Evolutionary conservation across 2,797 vertebrate genomes (phyloP), one percentile per base, ranked within the genome.

Genomic region (Alauda arvensis): DNA sequence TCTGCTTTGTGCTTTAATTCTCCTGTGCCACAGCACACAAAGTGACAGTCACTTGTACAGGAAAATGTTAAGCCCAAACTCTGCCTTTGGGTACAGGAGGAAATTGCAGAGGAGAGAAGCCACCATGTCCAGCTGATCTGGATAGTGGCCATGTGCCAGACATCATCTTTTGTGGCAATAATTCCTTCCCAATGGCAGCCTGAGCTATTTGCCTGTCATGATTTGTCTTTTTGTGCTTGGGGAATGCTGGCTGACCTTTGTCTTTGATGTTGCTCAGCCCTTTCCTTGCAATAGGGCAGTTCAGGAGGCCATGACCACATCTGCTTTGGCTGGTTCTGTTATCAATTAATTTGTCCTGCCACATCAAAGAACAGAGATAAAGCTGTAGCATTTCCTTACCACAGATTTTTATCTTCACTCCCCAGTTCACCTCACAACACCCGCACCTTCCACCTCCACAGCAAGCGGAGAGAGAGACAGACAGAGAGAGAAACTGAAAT

Each of bases 311-410:
- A 82, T 68, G 91, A 87, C 90, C 88, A 94, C 93, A 93, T 94
- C 91, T 91, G 86, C 89, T 90, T 92, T 89, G 85, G 67, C 85
- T 92, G 92, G 79, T 83, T 95, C 91, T 88, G 81, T 93, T 92
- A 88, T 92, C 89, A 93, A 92, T 95, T 94, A 94, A 95, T 93
- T 92, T 94, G 91, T 92, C 90, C 93, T 91, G 86, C 89, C 94
- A 94, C 93, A 95, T 94, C 94, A 95, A 94, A 96, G 92, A 82
- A 71, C 60, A 65, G 76, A 90, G 90, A 92, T 88, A 93, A 91
- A 93, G 85, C 85, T 57, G 89, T 89, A 93, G 90, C 93, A 95
- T 93, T 95, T 95, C 93, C 91, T 94, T 91, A 92, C 80, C 90
- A 76, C 92, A 95, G 91, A 92, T 94, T 94, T 92, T 94, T 93